phyloP scores from a whole-genome alignment of 2,113 vertebrate genomes.

The Salvelinus fontinalis region DNA sequence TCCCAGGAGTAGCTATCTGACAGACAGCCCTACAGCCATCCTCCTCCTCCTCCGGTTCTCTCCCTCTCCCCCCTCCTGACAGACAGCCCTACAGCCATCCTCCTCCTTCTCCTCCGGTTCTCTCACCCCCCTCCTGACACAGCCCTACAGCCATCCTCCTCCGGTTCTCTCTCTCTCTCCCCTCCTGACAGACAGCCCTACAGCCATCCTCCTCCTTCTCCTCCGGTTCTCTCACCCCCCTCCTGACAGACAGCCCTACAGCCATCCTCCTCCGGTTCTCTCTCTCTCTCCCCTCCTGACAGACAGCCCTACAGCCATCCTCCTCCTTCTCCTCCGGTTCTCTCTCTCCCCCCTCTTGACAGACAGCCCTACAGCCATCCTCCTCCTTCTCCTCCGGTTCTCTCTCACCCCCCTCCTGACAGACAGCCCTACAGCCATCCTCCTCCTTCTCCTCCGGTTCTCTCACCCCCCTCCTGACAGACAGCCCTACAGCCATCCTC shows the following conservation, averaged over 20 bases:
- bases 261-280: neutral
- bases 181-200: too few relatives aligned
- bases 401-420: too few relatives aligned
- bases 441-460: slow-evolving; percentile 16
- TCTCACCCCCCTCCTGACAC: slow-evolving; percentile 11
- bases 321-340: slow-evolving; percentile 22
- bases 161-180: too few relatives aligned
- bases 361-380: slow-evolving; percentile 2
- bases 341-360: slow-evolving; percentile 37
- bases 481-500: too few relatives aligned
- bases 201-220: neutral
- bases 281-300: too few relatives aligned
- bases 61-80: slow-evolving; percentile 13
- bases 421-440: too few relatives aligned
- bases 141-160: slow-evolving; percentile 1
- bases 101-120: slow-evolving; percentile 12
- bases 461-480: neutral
- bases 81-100: too few relatives aligned
- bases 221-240: slow-evolving; percentile 31
- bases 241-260: slow-evolving; percentile 26
- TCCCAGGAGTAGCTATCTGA: slow-evolving; percentile 51
- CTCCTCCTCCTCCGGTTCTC: slow-evolving; percentile 16
- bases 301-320: neutral
- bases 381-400: too few relatives aligned
- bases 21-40: too few relatives aligned